Evolutionary conservation across 2,797 vertebrate species (phyloP).

Genomic region (Lithobates sylvaticus): DNA sequence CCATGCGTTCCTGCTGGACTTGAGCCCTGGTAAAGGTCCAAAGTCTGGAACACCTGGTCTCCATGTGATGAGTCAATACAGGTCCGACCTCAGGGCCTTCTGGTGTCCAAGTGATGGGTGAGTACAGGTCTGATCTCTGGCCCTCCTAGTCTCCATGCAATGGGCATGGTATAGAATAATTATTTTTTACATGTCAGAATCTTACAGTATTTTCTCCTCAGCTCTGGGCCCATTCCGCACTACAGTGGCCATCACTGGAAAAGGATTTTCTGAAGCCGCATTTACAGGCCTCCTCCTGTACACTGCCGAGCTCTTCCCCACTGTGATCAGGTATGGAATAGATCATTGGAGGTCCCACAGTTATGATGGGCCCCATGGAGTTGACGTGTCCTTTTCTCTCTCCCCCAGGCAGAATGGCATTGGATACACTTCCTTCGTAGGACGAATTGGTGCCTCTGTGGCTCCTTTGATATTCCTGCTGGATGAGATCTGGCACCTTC

Average conservation of each 20-base stretch:
- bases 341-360: neutral
- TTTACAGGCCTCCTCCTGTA: constrained; percentile 82
- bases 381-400: neutral
- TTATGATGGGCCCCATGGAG: neutral
- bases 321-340: constrained; percentile 83
- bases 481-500: constrained; percentile 81
- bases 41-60: too few species aligned
- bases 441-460: constrained; percentile 82
- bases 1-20: too few species aligned
- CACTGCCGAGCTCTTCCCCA: constrained; percentile 89
- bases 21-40: too few species aligned
- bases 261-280: constrained; percentile 82
- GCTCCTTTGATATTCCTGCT: constrained; percentile 84
- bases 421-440: constrained; percentile 81
- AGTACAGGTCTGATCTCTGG: too few species aligned
- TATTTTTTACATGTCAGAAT: too few species aligned
- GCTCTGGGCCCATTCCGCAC: constrained; percentile 75
- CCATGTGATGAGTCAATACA: too few species aligned
- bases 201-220: constrained; percentile 60
- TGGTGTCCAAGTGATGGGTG: too few species aligned
- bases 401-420: constrained; percentile 86
- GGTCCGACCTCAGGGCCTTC: too few species aligned
- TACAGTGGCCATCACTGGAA: constrained; percentile 79
- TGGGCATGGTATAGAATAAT: too few species aligned
- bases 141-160: too few species aligned